These are phyloP conservation scores for Rotaria sp. DNA, from an alignment of 2,888 invertebrate genomes.

Conservation along the genomic window DNA sequence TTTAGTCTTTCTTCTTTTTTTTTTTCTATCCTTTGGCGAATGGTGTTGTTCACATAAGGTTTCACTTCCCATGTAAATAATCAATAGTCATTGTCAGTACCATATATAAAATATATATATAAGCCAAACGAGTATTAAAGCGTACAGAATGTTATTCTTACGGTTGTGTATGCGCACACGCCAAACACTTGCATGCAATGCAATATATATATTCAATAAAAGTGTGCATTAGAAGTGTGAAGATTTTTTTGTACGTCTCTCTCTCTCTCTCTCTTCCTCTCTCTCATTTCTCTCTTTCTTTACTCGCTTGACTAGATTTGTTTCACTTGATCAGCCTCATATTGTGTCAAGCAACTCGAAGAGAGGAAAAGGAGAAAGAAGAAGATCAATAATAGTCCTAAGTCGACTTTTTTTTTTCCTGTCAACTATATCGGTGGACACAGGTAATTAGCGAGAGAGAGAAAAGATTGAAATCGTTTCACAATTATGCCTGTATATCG, in stretches of 20 bases:
- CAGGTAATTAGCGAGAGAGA: background rate
- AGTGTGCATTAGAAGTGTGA: conserved; percentile 15
- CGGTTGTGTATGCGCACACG: background rate
- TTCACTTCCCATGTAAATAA: conserved; percentile 12
- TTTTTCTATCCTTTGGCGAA: conserved; percentile 10
- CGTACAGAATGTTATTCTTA: background rate
- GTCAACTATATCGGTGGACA: background rate
- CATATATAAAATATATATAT: conserved; percentile 11
- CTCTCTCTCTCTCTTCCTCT: background rate
- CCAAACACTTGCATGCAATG: background rate
- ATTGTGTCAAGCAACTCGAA: conserved; percentile 14
- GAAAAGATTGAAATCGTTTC: background rate
- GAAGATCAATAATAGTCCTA: conserved; percentile 19
- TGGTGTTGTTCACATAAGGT: background rate
- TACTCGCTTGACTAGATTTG: conserved; percentile 18
- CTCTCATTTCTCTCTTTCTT: background rate
- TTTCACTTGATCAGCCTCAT: conserved; percentile 15
- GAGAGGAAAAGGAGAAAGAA: background rate
- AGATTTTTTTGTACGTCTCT: background rate
- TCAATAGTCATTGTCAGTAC: conserved; percentile 2
- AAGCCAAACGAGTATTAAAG: background rate
- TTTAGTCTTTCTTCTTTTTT: background rate
- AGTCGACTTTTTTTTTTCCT: conserved; percentile 3
- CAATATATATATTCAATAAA: conserved; percentile 14
- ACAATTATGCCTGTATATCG: conserved; percentile 1